These are phyloP conservation scores for Hypercompe scribonia DNA, from an alignment of 2,888 invertebrate genomes.

Conservation along the genomic window DNA sequence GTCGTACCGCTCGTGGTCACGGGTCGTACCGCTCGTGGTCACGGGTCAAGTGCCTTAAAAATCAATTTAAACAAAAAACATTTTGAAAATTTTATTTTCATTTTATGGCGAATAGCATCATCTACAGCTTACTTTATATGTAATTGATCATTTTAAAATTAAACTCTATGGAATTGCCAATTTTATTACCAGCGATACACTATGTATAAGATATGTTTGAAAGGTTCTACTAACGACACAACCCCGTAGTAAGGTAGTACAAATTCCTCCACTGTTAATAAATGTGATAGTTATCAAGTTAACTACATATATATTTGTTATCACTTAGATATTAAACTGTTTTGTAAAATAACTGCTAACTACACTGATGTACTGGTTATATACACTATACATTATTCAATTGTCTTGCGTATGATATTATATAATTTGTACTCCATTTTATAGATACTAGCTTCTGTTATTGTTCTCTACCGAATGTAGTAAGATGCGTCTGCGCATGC, in stretches of 20 bases:
- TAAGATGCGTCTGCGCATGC: too few species aligned
- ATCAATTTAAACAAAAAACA: too few species aligned
- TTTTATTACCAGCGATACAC: too few species aligned
- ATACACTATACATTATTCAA: neutral
- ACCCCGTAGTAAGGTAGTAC: slow-evolving; percentile 41
- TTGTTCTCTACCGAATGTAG: too few species aligned
- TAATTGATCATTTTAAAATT: too few species aligned
- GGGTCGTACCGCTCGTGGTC: too few species aligned
- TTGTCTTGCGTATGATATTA: neutral
- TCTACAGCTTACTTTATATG: too few species aligned
- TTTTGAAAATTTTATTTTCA: too few species aligned
- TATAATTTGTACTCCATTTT: neutral
- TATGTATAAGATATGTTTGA: neutral
- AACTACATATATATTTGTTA: slow-evolving; percentile 30
- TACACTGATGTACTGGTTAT: slow-evolving; percentile 27
- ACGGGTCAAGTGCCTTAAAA: too few species aligned
- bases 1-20: too few species aligned
- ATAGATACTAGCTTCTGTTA: neutral
- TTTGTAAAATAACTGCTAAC: neutral
- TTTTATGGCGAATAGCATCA: too few species aligned
- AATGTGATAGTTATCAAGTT: slow-evolving; percentile 44
- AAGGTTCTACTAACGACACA: neutral
- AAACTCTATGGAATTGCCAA: too few species aligned
- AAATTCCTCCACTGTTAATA: slow-evolving; percentile 45
- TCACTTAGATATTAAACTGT: slow-evolving; percentile 16